These are phyloP conservation scores for Gallinago media DNA, from an alignment of 2,113 vertebrate species.

Conservation along the genomic window DNA sequence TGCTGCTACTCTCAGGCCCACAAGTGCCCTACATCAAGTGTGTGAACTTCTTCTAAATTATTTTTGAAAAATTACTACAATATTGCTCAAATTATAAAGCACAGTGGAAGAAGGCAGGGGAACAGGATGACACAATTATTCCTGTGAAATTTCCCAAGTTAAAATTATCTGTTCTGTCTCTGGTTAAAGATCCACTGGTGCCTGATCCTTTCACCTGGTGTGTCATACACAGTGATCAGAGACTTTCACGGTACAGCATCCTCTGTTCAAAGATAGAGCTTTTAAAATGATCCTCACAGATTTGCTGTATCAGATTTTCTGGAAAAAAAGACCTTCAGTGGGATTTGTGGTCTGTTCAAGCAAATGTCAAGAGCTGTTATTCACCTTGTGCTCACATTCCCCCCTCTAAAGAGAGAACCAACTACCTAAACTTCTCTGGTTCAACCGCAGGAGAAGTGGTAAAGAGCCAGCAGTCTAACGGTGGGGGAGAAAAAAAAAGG, in stretches of 20 bases:
- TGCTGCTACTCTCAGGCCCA: background rate
- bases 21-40: background rate
- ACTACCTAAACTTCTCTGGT: background rate
- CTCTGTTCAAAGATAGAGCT: constrained; percentile 19
- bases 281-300: background rate
- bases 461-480: background rate
- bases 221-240: background rate
- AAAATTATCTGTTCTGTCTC: background rate
- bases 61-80: background rate
- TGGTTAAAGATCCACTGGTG: background rate
- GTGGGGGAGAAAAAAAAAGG: background rate
- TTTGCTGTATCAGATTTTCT: background rate
- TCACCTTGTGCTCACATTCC: background rate
- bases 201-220: background rate
- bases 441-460: background rate
- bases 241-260: background rate
- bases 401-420: background rate
- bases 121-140: background rate
- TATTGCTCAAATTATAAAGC: background rate
- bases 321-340: background rate
- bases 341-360: background rate
- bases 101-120: background rate
- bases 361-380: background rate
- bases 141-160: background rate
- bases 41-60: background rate